Percentiles rank a stretch among this genome's conserved stretches.
Evolutionary conservation across 2,888 invertebrate genomes (phyloP).

Genomic region (Polydrusus tereticollis): DNA sequence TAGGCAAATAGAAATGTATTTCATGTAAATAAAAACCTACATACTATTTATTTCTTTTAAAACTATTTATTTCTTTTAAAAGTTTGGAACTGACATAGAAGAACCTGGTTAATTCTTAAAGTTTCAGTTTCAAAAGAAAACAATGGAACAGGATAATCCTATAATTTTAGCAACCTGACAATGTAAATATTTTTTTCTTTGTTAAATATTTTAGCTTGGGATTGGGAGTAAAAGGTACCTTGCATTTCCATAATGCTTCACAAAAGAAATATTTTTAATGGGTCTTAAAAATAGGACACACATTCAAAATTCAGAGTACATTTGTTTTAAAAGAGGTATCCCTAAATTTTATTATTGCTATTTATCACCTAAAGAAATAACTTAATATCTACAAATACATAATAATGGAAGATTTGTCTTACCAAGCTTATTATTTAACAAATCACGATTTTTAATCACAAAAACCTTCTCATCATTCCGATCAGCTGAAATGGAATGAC

Average conservation of each 20-base stretch:
- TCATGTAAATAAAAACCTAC: too few species aligned
- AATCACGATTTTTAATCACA: constrained; percentile 36
- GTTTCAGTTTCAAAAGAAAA: too few species aligned
- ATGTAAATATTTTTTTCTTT: too few species aligned
- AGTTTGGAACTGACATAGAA: too few species aligned
- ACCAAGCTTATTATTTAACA: not conserved
- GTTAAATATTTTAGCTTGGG: too few species aligned
- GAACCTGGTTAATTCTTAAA: too few species aligned
- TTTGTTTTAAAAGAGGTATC: not conserved
- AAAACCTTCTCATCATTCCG: constrained; percentile 17
- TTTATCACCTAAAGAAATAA: not conserved
- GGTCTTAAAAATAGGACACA: not conserved
- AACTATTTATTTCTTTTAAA: too few species aligned
- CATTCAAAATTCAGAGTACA: not conserved
- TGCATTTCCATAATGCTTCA: not conserved
- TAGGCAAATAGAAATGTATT: too few species aligned
- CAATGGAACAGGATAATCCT: too few species aligned
- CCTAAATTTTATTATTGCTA: not conserved
- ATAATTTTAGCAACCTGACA: too few species aligned
- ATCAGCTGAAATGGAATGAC: constrained; percentile 18
- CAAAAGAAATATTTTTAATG: not conserved
- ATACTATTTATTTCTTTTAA: too few species aligned
- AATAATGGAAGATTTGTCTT: not conserved
- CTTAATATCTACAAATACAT: not conserved
- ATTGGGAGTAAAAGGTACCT: not conserved